A percentile compares a stretch with the other conserved stretches of the same genome.
Conservation (phyloP, 1,140 invertebrate species). For the Sinonovacula constricta region DNA sequence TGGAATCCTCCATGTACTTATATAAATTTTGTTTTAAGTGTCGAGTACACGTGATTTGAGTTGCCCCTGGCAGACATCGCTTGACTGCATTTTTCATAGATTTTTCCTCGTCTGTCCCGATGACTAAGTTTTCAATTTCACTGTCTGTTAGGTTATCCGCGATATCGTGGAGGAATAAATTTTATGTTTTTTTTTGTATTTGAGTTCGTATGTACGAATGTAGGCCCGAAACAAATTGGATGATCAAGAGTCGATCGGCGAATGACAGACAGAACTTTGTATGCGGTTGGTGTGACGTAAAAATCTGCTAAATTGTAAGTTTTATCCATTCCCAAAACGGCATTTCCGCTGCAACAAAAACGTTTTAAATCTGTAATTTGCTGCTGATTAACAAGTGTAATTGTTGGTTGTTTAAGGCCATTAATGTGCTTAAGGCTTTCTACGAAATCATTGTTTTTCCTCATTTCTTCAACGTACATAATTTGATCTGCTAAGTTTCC, state of each 20-base stretch:
- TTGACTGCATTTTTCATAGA: slow-evolving; percentile 1
- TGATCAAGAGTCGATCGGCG: not conserved
- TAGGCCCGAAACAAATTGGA: slow-evolving; percentile 25
- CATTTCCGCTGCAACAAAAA: slow-evolving; percentile 18
- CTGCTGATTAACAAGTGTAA: slow-evolving; percentile 14
- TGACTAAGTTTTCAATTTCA: slow-evolving; percentile 22
- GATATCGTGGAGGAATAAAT: slow-evolving; percentile 37
- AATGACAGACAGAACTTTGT: slow-evolving; percentile 23
- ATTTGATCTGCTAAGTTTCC: slow-evolving; percentile 8
- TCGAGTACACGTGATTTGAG: slow-evolving; percentile 20
- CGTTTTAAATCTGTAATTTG: slow-evolving; percentile 31
- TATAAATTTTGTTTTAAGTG: slow-evolving; percentile 35
- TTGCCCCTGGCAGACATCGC: slow-evolving; percentile 2
- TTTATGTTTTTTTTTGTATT: slow-evolving; percentile 2
- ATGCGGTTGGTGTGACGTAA: slow-evolving; percentile 23
- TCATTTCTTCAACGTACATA: slow-evolving; percentile 20
- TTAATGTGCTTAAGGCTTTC: slow-evolving; percentile 19
- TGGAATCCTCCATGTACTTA: slow-evolving; percentile 24
- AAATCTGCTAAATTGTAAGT: slow-evolving; percentile 29
- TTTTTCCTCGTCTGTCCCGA: slow-evolving; percentile 16
- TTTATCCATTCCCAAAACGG: slow-evolving; percentile 30
- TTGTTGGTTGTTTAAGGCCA: not conserved
- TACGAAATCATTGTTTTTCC: slow-evolving; percentile 16
- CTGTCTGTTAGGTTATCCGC: not conserved
- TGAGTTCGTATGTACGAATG: slow-evolving; percentile 36